Evolutionary conservation across 2,888 invertebrate species (phyloP).

Genomic region (Andrena minutula): DNA sequence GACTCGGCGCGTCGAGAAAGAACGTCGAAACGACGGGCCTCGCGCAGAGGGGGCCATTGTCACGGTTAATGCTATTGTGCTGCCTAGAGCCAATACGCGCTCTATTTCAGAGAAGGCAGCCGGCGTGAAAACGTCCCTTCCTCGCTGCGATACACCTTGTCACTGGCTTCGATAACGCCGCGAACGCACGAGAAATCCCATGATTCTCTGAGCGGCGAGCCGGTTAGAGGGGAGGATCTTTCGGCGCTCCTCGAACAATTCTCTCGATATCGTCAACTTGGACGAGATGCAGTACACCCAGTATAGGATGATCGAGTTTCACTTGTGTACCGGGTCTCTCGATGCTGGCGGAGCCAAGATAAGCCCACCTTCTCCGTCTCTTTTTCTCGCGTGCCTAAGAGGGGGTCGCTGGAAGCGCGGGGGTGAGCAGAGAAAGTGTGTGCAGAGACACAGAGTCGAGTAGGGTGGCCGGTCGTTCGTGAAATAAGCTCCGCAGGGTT

Average conservation of each 20-base stretch:
- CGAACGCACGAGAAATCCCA: not conserved
- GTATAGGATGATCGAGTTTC: slow-evolving; percentile 73
- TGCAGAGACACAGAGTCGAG: slow-evolving; percentile 71
- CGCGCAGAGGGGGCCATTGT: slow-evolving; percentile 8
- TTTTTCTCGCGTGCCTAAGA: slow-evolving; percentile 66
- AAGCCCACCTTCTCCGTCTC: slow-evolving; percentile 77
- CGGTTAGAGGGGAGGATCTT: not conserved
- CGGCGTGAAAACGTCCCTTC: slow-evolving; percentile 24
- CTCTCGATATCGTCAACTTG: slow-evolving; percentile 14
- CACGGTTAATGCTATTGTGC: slow-evolving; percentile 29
- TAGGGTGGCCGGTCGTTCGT: slow-evolving; percentile 75
- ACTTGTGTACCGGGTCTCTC: slow-evolving; percentile 72
- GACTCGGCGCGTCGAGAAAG: not conserved
- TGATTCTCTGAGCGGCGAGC: not conserved
- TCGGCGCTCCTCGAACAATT: not conserved
- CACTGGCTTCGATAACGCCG: not conserved
- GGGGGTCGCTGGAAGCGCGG: slow-evolving; percentile 35
- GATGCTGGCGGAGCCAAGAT: slow-evolving; percentile 78
- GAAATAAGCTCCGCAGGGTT: slow-evolving; percentile 84
- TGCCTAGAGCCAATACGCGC: not conserved
- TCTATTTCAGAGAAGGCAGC: slow-evolving; percentile 10
- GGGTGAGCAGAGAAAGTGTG: slow-evolving; percentile 56
- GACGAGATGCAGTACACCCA: slow-evolving; percentile 60
- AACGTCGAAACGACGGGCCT: slow-evolving; percentile 21
- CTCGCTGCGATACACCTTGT: slow-evolving; percentile 4